A percentile compares a stretch with the other conserved stretches of the same genome.
Conservation (phyloP, 2,113 vertebrate genomes). For the Todiramphus saurophagus region DNA sequence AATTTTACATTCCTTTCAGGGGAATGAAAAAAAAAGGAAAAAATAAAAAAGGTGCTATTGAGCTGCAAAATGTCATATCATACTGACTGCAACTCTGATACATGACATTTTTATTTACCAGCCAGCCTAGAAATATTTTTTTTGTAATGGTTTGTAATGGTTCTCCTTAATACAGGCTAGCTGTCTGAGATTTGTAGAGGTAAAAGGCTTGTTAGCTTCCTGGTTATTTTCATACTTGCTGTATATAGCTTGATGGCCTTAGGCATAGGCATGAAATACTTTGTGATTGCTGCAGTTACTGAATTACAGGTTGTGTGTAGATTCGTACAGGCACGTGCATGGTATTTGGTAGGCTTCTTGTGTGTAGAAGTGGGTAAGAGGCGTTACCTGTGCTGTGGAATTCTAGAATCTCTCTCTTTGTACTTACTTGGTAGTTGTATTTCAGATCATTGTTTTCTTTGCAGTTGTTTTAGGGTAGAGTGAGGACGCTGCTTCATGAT, state of each 20-base stretch:
- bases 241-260: neutral
- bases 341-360: neutral
- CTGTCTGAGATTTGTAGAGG: neutral
- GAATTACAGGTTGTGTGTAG: neutral
- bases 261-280: neutral
- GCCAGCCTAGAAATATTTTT: neutral
- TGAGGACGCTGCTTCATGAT: neutral
- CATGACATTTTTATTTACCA: neutral
- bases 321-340: fast-evolving
- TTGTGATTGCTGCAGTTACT: neutral
- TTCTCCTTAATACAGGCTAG: neutral
- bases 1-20: neutral
- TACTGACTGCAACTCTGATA: neutral
- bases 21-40: neutral
- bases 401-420: neutral
- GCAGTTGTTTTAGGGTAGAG: neutral
- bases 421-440: neutral
- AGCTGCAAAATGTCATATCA: neutral
- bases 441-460: neutral
- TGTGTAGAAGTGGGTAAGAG: neutral
- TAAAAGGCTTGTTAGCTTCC: neutral
- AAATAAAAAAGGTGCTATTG: neutral
- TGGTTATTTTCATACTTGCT: neutral
- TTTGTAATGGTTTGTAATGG: neutral
- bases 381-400: neutral